These are phyloP conservation scores for Dolomedes plantarius DNA, from an alignment of 2,888 invertebrate species.

Conservation along the genomic window DNA sequence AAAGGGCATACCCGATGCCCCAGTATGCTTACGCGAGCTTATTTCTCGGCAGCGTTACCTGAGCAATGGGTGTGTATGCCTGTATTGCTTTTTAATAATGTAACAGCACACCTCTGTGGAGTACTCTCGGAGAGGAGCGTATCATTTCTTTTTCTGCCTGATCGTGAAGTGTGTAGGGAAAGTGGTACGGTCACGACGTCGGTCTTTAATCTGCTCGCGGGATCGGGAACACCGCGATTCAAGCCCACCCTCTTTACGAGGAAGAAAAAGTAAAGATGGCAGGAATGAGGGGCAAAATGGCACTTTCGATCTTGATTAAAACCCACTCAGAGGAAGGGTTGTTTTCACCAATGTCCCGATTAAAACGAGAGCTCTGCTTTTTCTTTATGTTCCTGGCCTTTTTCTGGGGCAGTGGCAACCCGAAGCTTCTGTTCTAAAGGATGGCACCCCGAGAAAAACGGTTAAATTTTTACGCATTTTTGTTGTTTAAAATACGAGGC, in stretches of 20 bases:
- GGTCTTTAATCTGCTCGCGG: neutral
- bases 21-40: too few relatives aligned
- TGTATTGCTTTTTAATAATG: neutral
- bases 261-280: neutral
- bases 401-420: too few relatives aligned
- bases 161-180: neutral
- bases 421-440: too few relatives aligned
- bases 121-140: too few relatives aligned
- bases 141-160: neutral
- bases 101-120: too few relatives aligned
- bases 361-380: too few relatives aligned
- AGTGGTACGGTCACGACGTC: neutral
- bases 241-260: neutral
- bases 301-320: neutral
- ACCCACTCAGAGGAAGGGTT: neutral
- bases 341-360: neutral
- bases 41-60: too few relatives aligned
- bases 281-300: neutral
- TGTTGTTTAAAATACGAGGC: too few relatives aligned
- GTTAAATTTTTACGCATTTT: too few relatives aligned
- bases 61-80: neutral
- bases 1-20: too few relatives aligned
- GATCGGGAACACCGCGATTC: neutral
- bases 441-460: too few relatives aligned
- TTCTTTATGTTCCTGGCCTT: too few relatives aligned